Evolutionary conservation across 2,113 vertebrate genomes (phyloP).

Genomic region (Patagioenas fasciata): DNA sequence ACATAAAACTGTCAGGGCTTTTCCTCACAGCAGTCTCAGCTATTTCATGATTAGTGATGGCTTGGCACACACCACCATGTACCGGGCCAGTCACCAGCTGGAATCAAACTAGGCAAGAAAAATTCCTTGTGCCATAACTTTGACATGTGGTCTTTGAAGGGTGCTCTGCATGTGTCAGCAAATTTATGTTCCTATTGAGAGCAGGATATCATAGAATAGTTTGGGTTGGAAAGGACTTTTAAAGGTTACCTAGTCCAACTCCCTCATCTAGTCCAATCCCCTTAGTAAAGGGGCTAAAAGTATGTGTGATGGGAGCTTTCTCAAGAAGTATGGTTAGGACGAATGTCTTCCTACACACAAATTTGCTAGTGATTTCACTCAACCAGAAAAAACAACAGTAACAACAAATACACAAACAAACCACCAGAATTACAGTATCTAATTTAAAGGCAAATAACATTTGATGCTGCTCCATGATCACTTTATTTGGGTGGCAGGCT

Average conservation of each 20-base stretch:
- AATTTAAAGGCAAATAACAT: background rate
- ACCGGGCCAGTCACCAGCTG: background rate
- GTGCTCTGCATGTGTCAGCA: background rate
- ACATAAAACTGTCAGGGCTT: background rate
- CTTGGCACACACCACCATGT: too few species aligned
- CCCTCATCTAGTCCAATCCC: background rate
- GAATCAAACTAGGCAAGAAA: background rate
- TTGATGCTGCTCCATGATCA: background rate
- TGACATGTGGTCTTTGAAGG: background rate
- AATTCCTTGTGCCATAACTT: background rate
- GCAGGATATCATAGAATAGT: rapidly evolving
- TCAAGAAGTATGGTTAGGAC: background rate
- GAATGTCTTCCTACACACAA: background rate
- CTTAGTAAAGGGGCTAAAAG: background rate
- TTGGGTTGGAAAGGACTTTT: background rate
- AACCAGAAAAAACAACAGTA: background rate
- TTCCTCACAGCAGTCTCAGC: background rate
- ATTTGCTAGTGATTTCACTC: background rate
- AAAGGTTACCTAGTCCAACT: background rate
- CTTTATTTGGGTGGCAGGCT: background rate
- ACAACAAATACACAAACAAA: too few species aligned
- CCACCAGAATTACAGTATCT: background rate
- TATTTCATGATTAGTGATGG: background rate
- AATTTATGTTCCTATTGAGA: background rate
- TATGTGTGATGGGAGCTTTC: background rate